Percentiles rank a stretch among this genome's conserved stretches.
These are phyloP conservation scores for Chiloscyllium punctatum DNA, from an alignment of 2,797 vertebrate genomes.

Conservation along the genomic window DNA sequence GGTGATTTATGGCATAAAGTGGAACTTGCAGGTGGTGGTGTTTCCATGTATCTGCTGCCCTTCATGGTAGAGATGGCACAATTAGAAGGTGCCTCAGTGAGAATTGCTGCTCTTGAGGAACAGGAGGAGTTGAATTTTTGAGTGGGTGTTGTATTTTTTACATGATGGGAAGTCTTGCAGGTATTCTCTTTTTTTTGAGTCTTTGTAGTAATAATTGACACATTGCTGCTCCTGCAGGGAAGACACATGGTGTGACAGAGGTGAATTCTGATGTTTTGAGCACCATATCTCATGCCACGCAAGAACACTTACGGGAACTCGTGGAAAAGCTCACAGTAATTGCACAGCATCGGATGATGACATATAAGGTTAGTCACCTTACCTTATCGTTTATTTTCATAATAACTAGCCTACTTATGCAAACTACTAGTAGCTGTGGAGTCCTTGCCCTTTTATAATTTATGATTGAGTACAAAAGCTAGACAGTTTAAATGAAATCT, in stretches of 20 bases:
- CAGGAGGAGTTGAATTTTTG: background rate
- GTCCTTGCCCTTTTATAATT: background rate
- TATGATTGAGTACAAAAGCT: background rate
- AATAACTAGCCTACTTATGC: background rate
- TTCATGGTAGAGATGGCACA: too few species aligned
- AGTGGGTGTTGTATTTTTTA: background rate
- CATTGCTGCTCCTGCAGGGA: background rate
- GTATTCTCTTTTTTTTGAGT: background rate
- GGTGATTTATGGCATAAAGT: too few species aligned
- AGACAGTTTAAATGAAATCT: background rate
- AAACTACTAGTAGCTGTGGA: background rate
- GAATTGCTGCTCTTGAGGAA: background rate
- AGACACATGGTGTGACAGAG: conserved; percentile 71
- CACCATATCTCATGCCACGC: conserved; percentile 83
- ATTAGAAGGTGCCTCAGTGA: too few species aligned
- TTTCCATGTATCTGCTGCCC: too few species aligned
- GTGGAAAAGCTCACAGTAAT: conserved; percentile 76
- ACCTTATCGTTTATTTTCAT: background rate
- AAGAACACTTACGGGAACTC: conserved; percentile 76
- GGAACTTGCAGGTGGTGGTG: too few species aligned
- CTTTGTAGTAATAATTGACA: background rate
- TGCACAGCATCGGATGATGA: conserved; percentile 71
- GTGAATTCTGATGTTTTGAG: conserved; percentile 79
- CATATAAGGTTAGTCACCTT: conserved; percentile 66
- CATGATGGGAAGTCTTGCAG: background rate